Evolutionary conservation across 2,113 vertebrate genomes (phyloP), one percentile per base, ranked within the genome.

Genomic region (Laterallus jamaicensis): DNA sequence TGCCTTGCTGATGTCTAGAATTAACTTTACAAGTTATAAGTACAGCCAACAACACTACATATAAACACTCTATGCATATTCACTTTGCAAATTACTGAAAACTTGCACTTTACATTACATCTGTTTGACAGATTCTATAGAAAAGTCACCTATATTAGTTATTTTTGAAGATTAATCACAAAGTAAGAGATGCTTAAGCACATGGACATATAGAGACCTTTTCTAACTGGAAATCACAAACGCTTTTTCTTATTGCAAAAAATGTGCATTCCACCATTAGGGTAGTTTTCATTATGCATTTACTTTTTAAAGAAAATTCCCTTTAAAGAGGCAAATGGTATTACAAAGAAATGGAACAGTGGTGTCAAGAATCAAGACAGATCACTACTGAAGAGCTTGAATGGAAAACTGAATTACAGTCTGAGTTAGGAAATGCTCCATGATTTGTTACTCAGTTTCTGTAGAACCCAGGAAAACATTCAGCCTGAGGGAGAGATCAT

Each of bases 341-440:
- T 74, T 81, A 77, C n/a, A 74, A 73, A 83, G 76, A 78, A 73
- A 29, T 25, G 81, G 68, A 86, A 67, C 59, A 67, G n/a, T 59
- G 28, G 32, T 90, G 83, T 81, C 59, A 66, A 74, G 64, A 37
- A 81, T 32, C 56, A 84, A 92, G 73, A 86, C 35, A 91, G 32
- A 86, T 92, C 17, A 32, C 56, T 78, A 17, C 29, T 84, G 86
- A 90, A 75, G 73, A 90, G 62, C 42, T 59, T 67, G 58, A 93
- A 90, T 35, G 32, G 64, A 69, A 96, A 96, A 93, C 81, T 86
- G 79, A 92, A 95, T 94, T 92, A 88, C 18, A 64, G 56, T 67
- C 76, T 74, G 47, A 90, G 69, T 88, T 81, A 93, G 73, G 77
- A 86, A 52, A 82, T 81, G 64, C 42, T 84, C 26, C 42, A 19